Base-by-base conservation (phyloP, 2,888 invertebrate species). In the Scaptodrosophila latifasciaeformis region DNA sequence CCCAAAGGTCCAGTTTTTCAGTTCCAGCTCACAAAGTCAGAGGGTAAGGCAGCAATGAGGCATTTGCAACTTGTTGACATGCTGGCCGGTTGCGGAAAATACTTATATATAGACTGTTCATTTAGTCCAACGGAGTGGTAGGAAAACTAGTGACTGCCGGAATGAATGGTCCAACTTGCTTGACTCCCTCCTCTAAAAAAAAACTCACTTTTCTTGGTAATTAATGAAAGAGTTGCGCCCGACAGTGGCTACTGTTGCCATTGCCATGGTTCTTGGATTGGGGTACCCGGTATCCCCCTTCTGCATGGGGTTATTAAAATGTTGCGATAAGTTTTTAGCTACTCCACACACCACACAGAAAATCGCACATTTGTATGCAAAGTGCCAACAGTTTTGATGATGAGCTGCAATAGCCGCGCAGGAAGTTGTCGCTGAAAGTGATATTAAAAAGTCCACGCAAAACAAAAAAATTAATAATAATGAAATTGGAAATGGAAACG, bases 151-250 rank as follows among this genome's bases (percentile, higher is more conserved):
- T 49, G 59, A 61, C 47, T 9, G 24, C 18, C 27, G 46, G 53
- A 54, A 46, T 7, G 31, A 10, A 30, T n/a, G n/a, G n/a, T n/a
- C n/a, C n/a, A n/a, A n/a, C n/a, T n/a, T n/a, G n/a, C n/a, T n/a
- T n/a, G n/a, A n/a, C n/a, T n/a, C n/a, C n/a, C n/a, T n/a, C n/a
- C n/a, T n/a, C n/a, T n/a, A n/a, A 21, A 21, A 55, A 65, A 75
- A 81, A 81, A 81, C 81, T 75, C 56, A 81, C 60, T 81, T 81
- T 75, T 81, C 75, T 68, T 70, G 79, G 79, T 75, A 75, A 75
- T 75, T 75, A 75, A 75, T 78, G 75, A 75, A 75, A 81, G 81
- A 79, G 61, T 63, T 24, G 40, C 57, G 43, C 17, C 27, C 37
- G 37, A 42, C 52, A 52, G 24, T 34, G 44, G 37, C 49, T 52